phyloP scores from a whole-genome alignment of 2,797 vertebrate species.

The Fistularia tabacaria region DNA sequence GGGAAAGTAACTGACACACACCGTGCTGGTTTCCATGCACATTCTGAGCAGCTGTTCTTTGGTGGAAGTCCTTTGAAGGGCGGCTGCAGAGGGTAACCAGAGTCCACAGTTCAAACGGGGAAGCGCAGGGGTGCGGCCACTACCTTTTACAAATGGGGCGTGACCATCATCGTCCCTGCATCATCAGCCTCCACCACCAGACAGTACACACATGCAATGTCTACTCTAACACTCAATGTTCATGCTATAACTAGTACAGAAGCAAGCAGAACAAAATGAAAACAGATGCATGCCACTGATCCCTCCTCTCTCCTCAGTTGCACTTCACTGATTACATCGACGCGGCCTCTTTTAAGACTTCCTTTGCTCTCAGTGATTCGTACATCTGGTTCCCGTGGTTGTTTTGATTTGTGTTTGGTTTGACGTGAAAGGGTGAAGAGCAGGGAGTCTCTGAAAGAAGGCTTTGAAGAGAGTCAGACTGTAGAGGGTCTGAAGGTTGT shows the following conservation, averaged over 20 bases:
- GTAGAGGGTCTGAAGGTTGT: constrained; percentile 43
- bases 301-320: constrained; percentile 31
- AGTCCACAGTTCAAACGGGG: constrained; percentile 61
- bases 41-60: constrained; percentile 67
- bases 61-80: constrained; percentile 70
- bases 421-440: constrained; percentile 46
- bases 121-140: constrained; percentile 20
- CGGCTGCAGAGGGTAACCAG: constrained; percentile 38
- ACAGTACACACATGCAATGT: constrained; percentile 60
- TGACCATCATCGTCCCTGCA: constrained; percentile 16
- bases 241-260: constrained; percentile 69
- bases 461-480: constrained; percentile 59
- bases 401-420: constrained; percentile 68
- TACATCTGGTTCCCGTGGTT: constrained; percentile 45
- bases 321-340: constrained; percentile 23
- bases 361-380: constrained; percentile 37
- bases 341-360: constrained; percentile 12
- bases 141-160: constrained; percentile 9
- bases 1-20: constrained; percentile 29
- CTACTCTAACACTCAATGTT: constrained; percentile 63
- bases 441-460: constrained; percentile 30
- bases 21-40: constrained; percentile 53
- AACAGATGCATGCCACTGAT: constrained; percentile 15
- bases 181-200: constrained; percentile 4
- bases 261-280: constrained; percentile 53